Conservation (phyloP, 2,888 invertebrate genomes). For the Pandemis cinnamomeana region DNA sequence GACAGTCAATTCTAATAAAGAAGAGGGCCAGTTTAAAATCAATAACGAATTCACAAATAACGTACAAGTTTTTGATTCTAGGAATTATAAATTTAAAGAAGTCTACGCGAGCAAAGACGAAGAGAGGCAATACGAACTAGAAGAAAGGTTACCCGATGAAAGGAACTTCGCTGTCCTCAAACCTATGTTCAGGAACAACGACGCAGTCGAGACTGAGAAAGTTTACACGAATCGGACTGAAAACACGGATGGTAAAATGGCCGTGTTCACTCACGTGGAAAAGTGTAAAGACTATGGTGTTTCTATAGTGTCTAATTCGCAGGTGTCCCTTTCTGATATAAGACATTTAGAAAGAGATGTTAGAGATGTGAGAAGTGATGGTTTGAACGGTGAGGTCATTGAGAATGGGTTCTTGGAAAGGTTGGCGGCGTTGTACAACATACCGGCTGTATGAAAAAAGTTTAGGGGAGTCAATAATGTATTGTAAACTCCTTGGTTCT, state of each 20-base stretch:
- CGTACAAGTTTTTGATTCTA: slow-evolving; percentile 57
- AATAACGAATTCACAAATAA: slow-evolving; percentile 54
- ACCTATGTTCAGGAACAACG: slow-evolving; percentile 52
- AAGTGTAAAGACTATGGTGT: slow-evolving; percentile 58
- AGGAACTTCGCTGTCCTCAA: slow-evolving; percentile 61
- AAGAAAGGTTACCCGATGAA: slow-evolving; percentile 52
- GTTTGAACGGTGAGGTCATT: slow-evolving; percentile 59
- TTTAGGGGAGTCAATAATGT: not conserved
- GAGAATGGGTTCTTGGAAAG: slow-evolving; percentile 71
- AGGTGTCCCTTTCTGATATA: slow-evolving; percentile 58
- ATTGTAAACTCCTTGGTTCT: slow-evolving; percentile 6
- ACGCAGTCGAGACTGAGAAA: slow-evolving; percentile 45
- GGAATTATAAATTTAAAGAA: slow-evolving; percentile 64
- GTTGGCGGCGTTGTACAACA: slow-evolving; percentile 72
- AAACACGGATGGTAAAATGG: slow-evolving; percentile 73
- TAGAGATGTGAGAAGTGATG: slow-evolving; percentile 56
- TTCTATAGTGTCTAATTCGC: slow-evolving; percentile 50
- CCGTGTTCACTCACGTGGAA: slow-evolving; percentile 70
- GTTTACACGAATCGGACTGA: slow-evolving; percentile 54
- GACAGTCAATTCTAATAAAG: slow-evolving; percentile 56
- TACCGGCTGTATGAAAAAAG: slow-evolving; percentile 63
- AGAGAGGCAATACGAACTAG: slow-evolving; percentile 46
- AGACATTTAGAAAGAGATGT: slow-evolving; percentile 61
- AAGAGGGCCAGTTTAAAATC: slow-evolving; percentile 56
- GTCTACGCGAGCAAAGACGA: slow-evolving; percentile 51